Base-by-base conservation (phyloP, 2,797 vertebrate species). In the Falco naumanni region DNA sequence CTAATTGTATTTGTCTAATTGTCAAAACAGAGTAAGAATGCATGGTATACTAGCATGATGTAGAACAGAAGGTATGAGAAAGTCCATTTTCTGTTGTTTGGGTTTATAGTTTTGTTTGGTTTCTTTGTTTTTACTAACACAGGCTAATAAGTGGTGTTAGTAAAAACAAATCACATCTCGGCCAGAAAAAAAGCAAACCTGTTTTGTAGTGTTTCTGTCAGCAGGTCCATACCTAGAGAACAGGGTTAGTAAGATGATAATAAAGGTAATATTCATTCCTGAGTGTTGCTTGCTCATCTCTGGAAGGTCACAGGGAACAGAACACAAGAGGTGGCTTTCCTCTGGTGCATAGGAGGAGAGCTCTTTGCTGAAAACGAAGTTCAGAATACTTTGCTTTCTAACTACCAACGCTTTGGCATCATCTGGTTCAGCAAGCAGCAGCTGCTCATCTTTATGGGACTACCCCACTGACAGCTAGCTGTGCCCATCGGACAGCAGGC, bases 341-440 rank as follows among this genome's bases (percentile, higher is more conserved):
- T 59, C 31, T 53, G 20, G 45, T 37, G 45, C 50, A 77, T 39
- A 43, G 22, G 11, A 1, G 24, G n/a, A 51, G 7, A 84, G 19
- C 12, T 14, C n/a, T 68, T 53, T 70, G 47, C 75, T 59, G 34
- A 53, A 77, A 69, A 48, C 4, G 5, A 72, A 57, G 24, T 57
- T 63, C 69, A 39, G 28, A 80, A 65, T 24, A 63, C 19, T 61
- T 43, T 51, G 59, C 34, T 60, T 84, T 84, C 51, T 47, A 78
- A 37, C 29, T 64, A 54, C 16, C 33, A 43, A 29, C 0, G 1
- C 15, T 63, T 76, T n/a, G 19, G 22, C 21, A 75, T 31, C 1
- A 0, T 13, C 63, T 19, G n/a, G 15, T 56, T 48, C 4, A 1
- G 45, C 2, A 1, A 64, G 50, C 37, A 47, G 54, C 56, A 64